phyloP scores from a whole-genome alignment of 2,888 invertebrate species.

The Oligia latruncula region DNA sequence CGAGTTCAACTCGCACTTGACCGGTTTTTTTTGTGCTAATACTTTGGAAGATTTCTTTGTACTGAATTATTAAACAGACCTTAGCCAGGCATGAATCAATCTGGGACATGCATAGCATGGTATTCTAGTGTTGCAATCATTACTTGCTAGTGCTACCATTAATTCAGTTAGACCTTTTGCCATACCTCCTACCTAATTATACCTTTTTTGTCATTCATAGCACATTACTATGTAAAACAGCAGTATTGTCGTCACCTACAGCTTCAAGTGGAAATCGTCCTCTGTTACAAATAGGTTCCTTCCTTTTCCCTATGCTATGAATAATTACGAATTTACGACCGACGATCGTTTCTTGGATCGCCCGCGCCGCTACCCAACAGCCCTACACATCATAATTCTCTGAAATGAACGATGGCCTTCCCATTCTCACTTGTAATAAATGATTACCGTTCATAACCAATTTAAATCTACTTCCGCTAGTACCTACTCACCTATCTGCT shows the following conservation, averaged over 20 bases:
- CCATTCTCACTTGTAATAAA: conserved; percentile 43
- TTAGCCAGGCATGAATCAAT: conserved; percentile 20
- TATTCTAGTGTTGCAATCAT: conserved; percentile 3
- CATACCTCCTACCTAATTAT: neutral
- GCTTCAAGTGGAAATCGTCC: conserved; percentile 7
- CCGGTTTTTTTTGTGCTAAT: neutral
- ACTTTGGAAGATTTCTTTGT: neutral
- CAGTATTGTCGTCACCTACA: neutral
- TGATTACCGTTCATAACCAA: conserved; percentile 37
- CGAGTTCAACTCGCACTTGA: no score
- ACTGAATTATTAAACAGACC: conserved; percentile 4
- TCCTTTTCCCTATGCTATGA: neutral
- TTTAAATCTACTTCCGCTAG: conserved; percentile 42
- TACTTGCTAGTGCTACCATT: neutral
- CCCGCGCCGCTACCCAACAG: neutral
- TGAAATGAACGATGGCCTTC: conserved; percentile 44
- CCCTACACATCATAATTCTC: conserved; percentile 30
- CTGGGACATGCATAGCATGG: neutral
- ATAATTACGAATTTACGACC: conserved; percentile 6
- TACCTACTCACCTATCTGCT: conserved; percentile 1
- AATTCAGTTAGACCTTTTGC: neutral
- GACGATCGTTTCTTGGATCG: conserved; percentile 10
- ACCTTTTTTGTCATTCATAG: conserved; percentile 3
- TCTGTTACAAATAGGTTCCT: conserved; percentile 14
- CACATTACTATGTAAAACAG: conserved; percentile 18